Evolutionary conservation across 2,113 vertebrate genomes (phyloP).

Genomic region (Onychostoma macrolepis): DNA sequence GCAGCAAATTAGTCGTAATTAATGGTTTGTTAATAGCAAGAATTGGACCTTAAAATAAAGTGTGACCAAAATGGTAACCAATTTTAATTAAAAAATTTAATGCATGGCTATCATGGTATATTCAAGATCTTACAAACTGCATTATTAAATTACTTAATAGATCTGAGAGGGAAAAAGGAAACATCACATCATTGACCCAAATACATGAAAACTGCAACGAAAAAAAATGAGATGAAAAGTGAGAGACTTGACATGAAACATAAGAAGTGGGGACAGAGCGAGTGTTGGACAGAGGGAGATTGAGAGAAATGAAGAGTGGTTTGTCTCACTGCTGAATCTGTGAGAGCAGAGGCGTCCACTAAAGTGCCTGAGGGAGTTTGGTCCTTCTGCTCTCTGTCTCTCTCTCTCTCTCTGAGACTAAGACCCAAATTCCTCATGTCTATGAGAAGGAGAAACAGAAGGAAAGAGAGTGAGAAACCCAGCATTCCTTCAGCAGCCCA

Average conservation of each 20-base stretch:
- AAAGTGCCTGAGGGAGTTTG: slow-evolving; percentile 62
- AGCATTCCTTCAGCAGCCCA: slow-evolving; percentile 66
- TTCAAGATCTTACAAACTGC: background rate
- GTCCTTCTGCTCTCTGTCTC: slow-evolving; percentile 40
- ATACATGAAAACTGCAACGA: slow-evolving; percentile 6
- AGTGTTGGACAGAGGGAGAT: slow-evolving; percentile 48
- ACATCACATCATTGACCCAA: background rate
- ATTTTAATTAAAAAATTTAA: background rate
- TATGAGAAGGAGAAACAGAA: slow-evolving; percentile 60
- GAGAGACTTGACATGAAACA: background rate
- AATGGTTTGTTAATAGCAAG: too few species aligned
- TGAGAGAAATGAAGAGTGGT: slow-evolving; percentile 52
- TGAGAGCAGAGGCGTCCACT: slow-evolving; percentile 46
- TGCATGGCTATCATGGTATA: background rate
- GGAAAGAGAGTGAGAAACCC: slow-evolving; percentile 46
- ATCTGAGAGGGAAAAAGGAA: background rate
- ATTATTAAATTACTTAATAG: background rate
- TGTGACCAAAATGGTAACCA: too few species aligned
- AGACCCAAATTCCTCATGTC: slow-evolving; percentile 73
- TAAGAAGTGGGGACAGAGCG: slow-evolving; percentile 23
- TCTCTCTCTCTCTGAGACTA: slow-evolving; percentile 50
- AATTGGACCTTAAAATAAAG: too few species aligned
- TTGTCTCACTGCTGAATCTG: slow-evolving; percentile 45
- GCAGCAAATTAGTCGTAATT: too few species aligned
- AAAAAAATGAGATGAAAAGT: slow-evolving; percentile 7